Evolutionary conservation across 2,113 vertebrate species (phyloP).

Genomic region (Caloenas nicobarica): DNA sequence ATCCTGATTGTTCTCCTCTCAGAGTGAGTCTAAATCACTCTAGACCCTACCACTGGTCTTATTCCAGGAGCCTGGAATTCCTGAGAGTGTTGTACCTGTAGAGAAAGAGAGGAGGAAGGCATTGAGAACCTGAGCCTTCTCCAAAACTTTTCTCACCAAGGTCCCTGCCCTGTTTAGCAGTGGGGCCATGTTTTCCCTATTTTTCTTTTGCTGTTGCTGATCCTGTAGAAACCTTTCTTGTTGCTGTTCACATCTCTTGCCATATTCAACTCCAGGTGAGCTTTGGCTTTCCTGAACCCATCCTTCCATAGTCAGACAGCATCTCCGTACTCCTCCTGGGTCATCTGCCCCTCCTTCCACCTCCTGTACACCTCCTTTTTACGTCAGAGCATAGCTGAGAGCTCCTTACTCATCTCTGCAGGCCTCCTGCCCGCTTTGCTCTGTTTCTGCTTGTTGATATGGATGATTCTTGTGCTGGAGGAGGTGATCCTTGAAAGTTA

Average conservation of each 20-base stretch:
- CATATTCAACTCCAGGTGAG: background rate
- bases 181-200: background rate
- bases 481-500: background rate
- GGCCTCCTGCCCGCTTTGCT: background rate
- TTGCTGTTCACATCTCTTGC: background rate
- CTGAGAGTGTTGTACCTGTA: background rate
- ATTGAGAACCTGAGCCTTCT: background rate
- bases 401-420: background rate
- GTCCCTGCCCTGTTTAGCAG: background rate
- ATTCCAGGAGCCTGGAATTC: background rate
- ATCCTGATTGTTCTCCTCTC: background rate
- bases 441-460: background rate
- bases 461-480: background rate
- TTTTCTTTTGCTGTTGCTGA: background rate
- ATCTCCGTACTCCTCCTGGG: background rate
- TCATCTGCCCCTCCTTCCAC: background rate
- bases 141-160: background rate
- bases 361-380: background rate
- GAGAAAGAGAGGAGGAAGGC: background rate
- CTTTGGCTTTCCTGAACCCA: background rate
- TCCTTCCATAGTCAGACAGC: background rate
- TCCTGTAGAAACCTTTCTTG: background rate
- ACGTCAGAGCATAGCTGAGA: too few species aligned
- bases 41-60: background rate
- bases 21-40: background rate